Evolutionary conservation across 2,797 vertebrate species (phyloP).

Genomic region (Loris lydekkerianus): DNA sequence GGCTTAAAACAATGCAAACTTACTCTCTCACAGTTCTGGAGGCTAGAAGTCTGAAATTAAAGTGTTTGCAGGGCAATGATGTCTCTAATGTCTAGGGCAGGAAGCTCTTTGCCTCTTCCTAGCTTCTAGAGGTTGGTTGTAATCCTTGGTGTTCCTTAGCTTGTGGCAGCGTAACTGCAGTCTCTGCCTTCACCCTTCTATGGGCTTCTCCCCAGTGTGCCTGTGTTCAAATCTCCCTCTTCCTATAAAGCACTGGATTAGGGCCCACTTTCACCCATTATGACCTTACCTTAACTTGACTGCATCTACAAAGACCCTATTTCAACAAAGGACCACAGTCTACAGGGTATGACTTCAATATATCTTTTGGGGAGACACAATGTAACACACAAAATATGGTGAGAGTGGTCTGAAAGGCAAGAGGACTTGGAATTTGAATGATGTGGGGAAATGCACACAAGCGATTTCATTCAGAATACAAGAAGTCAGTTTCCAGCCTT

Average conservation of each 20-base stretch:
- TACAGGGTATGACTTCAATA: not conserved
- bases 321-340: constrained; percentile 46
- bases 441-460: not conserved
- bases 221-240: not conserved
- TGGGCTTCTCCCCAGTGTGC: not conserved
- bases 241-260: not conserved
- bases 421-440: not conserved
- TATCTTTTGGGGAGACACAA: not conserved
- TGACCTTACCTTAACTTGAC: constrained; percentile 13
- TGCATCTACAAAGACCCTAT: constrained; percentile 27
- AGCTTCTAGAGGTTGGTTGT: not conserved
- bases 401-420: not conserved
- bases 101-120: not conserved
- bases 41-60: not conserved
- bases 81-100: not conserved
- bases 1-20: not conserved
- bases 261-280: not conserved
- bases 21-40: not conserved
- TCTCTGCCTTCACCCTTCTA: not conserved
- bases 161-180: not conserved
- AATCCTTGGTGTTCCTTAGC: not conserved
- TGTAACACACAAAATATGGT: constrained; percentile 37
- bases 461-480: not conserved
- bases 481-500: constrained; percentile 8
- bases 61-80: not conserved